Percentiles rank a stretch among this genome's conserved stretches.
Conservation (phyloP, 2,797 vertebrate species). For the Etheostoma perlongum region DNA sequence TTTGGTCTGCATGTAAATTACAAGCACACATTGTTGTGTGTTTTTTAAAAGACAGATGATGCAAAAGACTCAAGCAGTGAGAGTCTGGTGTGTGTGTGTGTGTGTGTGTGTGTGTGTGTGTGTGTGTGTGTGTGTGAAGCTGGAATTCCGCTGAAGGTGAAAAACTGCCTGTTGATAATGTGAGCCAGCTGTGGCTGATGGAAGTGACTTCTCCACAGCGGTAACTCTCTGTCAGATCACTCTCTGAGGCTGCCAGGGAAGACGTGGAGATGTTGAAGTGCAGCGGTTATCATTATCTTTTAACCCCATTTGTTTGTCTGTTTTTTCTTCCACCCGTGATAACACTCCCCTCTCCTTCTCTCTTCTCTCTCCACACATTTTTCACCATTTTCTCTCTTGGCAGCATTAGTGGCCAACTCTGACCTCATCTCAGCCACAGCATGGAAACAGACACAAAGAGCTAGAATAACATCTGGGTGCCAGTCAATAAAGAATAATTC, state of each 20-base stretch:
- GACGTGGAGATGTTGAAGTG: slow-evolving; percentile 45
- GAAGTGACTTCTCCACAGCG: slow-evolving; percentile 46
- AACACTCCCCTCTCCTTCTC: background rate
- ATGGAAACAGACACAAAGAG: slow-evolving; percentile 65
- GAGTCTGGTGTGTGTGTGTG: background rate
- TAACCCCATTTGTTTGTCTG: slow-evolving; percentile 37
- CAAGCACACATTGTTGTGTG: background rate
- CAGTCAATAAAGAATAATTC: slow-evolving; percentile 70
- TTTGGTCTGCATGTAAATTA: too few species aligned
- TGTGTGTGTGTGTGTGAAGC: background rate
- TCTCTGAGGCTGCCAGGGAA: slow-evolving; percentile 28
- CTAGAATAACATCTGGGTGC: slow-evolving; percentile 83
- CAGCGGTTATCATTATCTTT: slow-evolving; percentile 15
- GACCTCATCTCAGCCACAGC: slow-evolving; percentile 76
- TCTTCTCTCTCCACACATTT: slow-evolving; percentile 8
- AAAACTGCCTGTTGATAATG: slow-evolving; percentile 77
- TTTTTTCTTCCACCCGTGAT: slow-evolving; percentile 20
- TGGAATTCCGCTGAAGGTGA: slow-evolving; percentile 75
- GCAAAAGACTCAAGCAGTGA: slow-evolving; percentile 1
- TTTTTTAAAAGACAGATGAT: slow-evolving; percentile 14
- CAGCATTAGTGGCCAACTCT: slow-evolving; percentile 70
- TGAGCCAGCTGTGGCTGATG: slow-evolving; percentile 72
- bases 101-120: slow-evolving; percentile 14
- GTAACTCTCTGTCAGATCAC: slow-evolving; percentile 24
- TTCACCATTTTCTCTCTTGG: slow-evolving; percentile 45